Base-by-base conservation (phyloP, 2,113 vertebrate species). In the Microcebus griseorufus region DNA sequence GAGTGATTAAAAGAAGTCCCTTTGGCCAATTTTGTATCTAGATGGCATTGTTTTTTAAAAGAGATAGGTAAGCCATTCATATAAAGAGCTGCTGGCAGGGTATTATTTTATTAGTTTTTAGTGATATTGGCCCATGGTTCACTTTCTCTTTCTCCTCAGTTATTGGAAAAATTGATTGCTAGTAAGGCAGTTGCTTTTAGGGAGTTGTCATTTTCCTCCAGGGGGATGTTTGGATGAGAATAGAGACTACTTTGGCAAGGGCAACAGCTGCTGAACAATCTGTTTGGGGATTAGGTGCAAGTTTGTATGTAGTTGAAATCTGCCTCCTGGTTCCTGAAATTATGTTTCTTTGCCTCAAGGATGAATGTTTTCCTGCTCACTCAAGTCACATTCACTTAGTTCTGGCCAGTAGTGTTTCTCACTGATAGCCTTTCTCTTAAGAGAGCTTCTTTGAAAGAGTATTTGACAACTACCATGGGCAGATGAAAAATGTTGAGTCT, bases 271-370 rank as follows among this genome's bases (percentile, higher is more conserved):
- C 42, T 45, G 25, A 93, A 51, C 90, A 76, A 0, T 94, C 82
- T 95, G 80, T 90, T 88, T 94, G 75, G 83, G 94, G 65, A 95
- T 90, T 81, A 92, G 89, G 93, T 92, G 22, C 70, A 93, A 72
- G 25, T 75, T 80, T 70, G 70, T 80, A 14, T 65, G 23, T 55
- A 29, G 86, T 83, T 73, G 90, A 96, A 95, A 90, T 95, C 88
- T 95, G 79, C 90, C 53, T 95, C 14, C 69, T 90, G 45, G 79
- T 82, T 97, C 48, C 55, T 93, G 45, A 95, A 91, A 69, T 85
- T 65, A 45, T 3, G n/a, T 92, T 87, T 64, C 37, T 93, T 81
- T 93, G 89, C 87, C 55, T 96, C 16, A 55, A 93, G 70, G 64
- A 70, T 88, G 72, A 87, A 87, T 87, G 90, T 76, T 92, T 86